A percentile compares a stretch with the other conserved stretches of the same genome.
These are phyloP conservation scores for Bombyx huttoni DNA, from an alignment of 2,888 invertebrate species.

Conservation along the genomic window DNA sequence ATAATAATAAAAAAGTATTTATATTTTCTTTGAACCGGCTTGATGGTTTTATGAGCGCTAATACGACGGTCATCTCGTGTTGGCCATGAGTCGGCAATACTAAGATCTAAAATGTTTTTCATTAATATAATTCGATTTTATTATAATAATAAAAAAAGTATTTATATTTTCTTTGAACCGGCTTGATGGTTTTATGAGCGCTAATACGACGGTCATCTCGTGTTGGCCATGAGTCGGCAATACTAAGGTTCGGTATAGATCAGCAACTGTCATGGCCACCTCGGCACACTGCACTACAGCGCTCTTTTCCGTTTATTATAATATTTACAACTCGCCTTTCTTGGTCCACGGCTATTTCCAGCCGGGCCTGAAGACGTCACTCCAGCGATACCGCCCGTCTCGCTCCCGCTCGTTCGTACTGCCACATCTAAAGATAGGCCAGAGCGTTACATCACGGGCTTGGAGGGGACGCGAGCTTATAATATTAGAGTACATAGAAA, in stretches of 20 bases:
- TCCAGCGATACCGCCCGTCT: conserved; percentile 45
- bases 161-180: conserved; percentile 14
- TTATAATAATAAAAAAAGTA: conserved; percentile 21
- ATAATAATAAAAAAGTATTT: conserved; percentile 23
- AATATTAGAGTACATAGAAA: conserved; percentile 70
- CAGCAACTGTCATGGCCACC: conserved; percentile 44
- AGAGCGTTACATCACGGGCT: conserved; percentile 63
- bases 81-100: conserved; percentile 13
- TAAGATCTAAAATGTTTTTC: conserved; percentile 17
- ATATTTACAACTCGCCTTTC: conserved; percentile 74
- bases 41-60: neutral
- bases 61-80: conserved; percentile 8
- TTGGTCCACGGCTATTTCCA: conserved; percentile 75
- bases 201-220: conserved; percentile 6
- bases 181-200: neutral
- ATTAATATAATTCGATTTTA: conserved; percentile 29
- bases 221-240: conserved; percentile 19
- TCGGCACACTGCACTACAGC: conserved; percentile 72
- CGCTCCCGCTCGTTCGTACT: conserved; percentile 34
- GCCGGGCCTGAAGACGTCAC: conserved; percentile 41
- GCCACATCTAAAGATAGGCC: conserved; percentile 59
- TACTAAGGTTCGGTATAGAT: conserved; percentile 33
- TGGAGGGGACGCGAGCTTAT: conserved; percentile 65
- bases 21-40: conserved; percentile 9
- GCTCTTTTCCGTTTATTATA: conserved; percentile 68